Evolutionary conservation across 2,113 vertebrate species (phyloP), one percentile per base, ranked within the genome.

Genomic region (Copsychus sechellarum): DNA sequence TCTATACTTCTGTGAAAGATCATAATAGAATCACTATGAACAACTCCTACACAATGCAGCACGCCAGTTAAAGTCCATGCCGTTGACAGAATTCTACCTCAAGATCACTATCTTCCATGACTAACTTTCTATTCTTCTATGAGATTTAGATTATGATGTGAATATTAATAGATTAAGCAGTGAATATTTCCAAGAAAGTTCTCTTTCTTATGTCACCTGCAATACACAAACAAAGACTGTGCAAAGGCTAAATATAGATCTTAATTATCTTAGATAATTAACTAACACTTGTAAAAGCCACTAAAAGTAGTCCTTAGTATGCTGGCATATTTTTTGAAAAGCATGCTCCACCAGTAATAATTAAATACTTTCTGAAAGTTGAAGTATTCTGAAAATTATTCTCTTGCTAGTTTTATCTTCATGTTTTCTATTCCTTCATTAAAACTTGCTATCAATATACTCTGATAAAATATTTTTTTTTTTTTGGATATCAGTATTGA

Each of bases 321-420:
- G 14, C 3, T 31, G 57, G 5, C 9, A 56, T 34, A 31, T 34
- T 21, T 80, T 80, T 50, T 65, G 50, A 20, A 65, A 80, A 72
- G 33, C 36, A 36, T 0, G 0, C 3, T 34, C 26, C 8, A 19
- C 5, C 11, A 36, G 5, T 23, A 72, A 36, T 72, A 72, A 26
- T 50, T 11, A 80, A 82, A 10, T 23, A 28, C 17, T 83, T 80
- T 71, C 53, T 64, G 57, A 45, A 82, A 72, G 31, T 45, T 33
- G 3, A 12, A 88, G 14, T 64, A 64, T 60, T 78, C 22, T 78
- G 25, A 47, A 69, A 33, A 40, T 31, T 54, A 42, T 11, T 21
- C 13, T 34, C 22, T 81, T 73, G 4, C 10, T 73, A 45, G 9
- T 15, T 31, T 50, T 71, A 34, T 38, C n/a, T 43, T 65, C 31